These are phyloP conservation scores for Kradibia gibbosae DNA, from an alignment of 1,140 invertebrate species.

Conservation along the genomic window DNA sequence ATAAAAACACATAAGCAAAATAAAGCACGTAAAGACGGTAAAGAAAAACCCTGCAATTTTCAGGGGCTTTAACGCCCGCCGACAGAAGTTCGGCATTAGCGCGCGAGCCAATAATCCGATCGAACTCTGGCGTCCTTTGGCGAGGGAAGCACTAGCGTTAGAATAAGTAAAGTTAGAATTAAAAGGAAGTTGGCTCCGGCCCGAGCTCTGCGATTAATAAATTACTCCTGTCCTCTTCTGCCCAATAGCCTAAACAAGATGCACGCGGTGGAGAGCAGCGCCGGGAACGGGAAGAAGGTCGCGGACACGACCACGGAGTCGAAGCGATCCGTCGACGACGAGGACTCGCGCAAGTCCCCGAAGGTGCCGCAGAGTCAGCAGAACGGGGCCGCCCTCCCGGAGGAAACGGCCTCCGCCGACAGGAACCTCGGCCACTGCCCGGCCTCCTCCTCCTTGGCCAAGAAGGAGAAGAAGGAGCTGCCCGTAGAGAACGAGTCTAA, in stretches of 20 bases:
- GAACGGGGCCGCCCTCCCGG: conserved; percentile 67
- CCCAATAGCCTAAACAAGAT: conserved; percentile 68
- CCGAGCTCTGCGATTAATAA: too few relatives aligned
- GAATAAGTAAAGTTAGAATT: too few relatives aligned
- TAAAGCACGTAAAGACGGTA: too few relatives aligned
- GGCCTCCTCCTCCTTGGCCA: conserved; percentile 12
- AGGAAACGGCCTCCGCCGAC: conserved; percentile 63
- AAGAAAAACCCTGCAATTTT: too few relatives aligned
- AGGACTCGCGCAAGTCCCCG: conserved; percentile 61
- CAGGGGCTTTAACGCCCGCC: too few relatives aligned
- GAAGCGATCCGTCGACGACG: conserved; percentile 58
- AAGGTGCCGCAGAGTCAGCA: conserved; percentile 68
- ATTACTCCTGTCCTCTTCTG: conserved; percentile 3
- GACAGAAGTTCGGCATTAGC: too few relatives aligned
- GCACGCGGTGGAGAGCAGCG: conserved; percentile 68
- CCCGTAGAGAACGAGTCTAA: conserved; percentile 48
- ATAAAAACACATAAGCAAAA: background rate
- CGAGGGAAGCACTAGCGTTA: too few relatives aligned
- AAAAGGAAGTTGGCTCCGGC: too few relatives aligned
- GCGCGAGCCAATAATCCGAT: too few relatives aligned
- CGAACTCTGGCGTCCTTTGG: too few relatives aligned
- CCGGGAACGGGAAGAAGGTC: conserved; percentile 60
- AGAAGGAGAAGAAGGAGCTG: conserved; percentile 59
- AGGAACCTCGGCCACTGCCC: conserved; percentile 45
- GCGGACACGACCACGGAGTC: conserved; percentile 46